phyloP scores from a whole-genome alignment of 2,113 vertebrate species.

The Rhodinocichla rosea region DNA sequence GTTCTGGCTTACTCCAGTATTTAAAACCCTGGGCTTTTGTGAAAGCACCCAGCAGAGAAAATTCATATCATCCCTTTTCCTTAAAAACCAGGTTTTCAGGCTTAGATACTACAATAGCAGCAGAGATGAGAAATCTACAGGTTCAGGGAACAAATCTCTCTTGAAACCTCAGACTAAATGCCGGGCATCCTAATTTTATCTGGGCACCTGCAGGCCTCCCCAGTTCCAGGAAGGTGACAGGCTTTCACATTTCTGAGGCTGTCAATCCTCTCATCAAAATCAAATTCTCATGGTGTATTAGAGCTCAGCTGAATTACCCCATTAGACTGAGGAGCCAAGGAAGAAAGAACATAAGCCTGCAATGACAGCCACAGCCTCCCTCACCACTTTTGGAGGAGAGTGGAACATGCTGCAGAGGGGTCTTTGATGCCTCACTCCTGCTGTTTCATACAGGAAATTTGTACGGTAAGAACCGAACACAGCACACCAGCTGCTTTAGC shows the following conservation, averaged over 20 bases:
- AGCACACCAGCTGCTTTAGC: neutral
- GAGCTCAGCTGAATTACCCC: neutral
- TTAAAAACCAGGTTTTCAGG: neutral
- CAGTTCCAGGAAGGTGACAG: neutral
- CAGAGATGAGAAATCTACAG: neutral
- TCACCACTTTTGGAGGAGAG: neutral
- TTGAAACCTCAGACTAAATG: neutral
- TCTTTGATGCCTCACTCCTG: neutral
- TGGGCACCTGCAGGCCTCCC: neutral
- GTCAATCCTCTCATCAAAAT: neutral
- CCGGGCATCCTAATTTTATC: neutral
- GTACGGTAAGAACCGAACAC: neutral
- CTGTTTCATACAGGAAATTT: neutral
- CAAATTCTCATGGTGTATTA: neutral
- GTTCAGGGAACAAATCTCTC: neutral
- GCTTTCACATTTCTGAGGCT: neutral
- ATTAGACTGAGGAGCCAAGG: neutral
- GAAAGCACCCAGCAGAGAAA: neutral
- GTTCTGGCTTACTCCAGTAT: neutral
- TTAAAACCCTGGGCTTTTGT: neutral
- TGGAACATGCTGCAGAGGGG: neutral
- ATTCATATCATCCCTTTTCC: neutral
- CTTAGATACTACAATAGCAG: neutral
- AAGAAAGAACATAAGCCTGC: neutral
- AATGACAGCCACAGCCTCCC: neutral